Evolutionary conservation across 2,797 vertebrate genomes (phyloP).

Genomic region (Micromesistius poutassou): DNA sequence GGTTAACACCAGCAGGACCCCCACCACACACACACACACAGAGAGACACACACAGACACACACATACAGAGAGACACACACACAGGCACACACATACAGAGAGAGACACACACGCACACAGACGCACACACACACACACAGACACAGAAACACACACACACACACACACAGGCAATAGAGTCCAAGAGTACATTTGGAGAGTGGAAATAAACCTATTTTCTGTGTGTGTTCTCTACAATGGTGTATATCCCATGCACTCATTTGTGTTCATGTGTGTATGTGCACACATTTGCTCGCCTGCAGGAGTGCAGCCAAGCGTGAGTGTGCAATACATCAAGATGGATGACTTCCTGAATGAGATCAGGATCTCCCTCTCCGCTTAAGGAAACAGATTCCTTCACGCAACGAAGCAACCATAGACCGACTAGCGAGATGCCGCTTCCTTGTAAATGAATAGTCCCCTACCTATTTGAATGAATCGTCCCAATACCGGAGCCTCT

Average conservation of each 20-base stretch:
- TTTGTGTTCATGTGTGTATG: neutral
- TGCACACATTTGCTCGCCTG: neutral
- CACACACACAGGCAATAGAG: neutral
- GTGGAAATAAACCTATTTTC: neutral
- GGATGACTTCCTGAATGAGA: conserved; percentile 2
- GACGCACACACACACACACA: neutral
- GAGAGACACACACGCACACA: neutral
- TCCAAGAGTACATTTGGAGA: neutral
- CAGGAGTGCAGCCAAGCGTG: neutral
- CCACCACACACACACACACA: neutral
- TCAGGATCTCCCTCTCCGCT: neutral
- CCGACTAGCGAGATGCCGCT: neutral
- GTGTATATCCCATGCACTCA: neutral
- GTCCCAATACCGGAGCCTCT: neutral
- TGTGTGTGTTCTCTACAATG: neutral
- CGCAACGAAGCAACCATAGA: neutral
- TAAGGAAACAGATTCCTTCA: neutral
- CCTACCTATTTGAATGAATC: too few relatives aligned
- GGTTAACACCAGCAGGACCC: neutral
- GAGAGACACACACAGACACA: neutral
- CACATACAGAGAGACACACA: neutral
- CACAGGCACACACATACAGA: neutral
- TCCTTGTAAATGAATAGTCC: neutral
- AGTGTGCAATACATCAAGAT: neutral
- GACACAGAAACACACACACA: neutral